Conservation (phyloP, 2,888 invertebrate genomes). For the Argyra leucocephala region DNA sequence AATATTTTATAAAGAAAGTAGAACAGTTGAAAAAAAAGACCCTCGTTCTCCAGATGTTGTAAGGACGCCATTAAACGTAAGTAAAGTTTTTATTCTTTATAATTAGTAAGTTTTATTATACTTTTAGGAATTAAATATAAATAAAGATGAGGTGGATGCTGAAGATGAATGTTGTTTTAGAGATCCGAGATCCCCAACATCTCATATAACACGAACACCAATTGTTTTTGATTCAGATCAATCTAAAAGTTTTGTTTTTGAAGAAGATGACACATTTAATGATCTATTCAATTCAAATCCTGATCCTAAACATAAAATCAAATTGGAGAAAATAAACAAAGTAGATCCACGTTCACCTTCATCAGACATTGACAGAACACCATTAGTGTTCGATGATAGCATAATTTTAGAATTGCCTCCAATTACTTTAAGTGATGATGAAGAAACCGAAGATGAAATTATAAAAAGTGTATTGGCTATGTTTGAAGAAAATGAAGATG, state of each 20-base stretch:
- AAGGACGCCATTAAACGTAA: constrained; percentile 21
- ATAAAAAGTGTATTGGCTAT: constrained; percentile 15
- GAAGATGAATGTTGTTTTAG: constrained; percentile 12
- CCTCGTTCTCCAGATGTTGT: constrained; percentile 21
- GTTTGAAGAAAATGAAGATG: background rate
- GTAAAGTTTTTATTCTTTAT: background rate
- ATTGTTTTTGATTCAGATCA: constrained; percentile 17
- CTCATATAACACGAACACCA: constrained; percentile 20
- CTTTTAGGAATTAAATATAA: constrained; percentile 8
- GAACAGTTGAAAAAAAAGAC: constrained; percentile 8
- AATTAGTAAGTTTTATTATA: background rate
- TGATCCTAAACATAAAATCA: background rate
- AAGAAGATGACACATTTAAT: constrained; percentile 17
- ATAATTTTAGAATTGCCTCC: background rate
- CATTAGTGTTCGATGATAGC: constrained; percentile 14
- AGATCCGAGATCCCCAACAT: constrained; percentile 23
- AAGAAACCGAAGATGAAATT: constrained; percentile 5
- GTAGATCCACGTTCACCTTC: constrained; percentile 21
- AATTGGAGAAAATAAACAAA: background rate
- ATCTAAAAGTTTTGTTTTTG: constrained; percentile 8
- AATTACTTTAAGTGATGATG: constrained; percentile 9
- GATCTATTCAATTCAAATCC: constrained; percentile 11
- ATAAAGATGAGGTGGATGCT: constrained; percentile 11
- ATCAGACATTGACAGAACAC: constrained; percentile 18
- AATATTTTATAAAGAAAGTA: background rate